Base-by-base conservation (phyloP, 2,113 vertebrate species). In the Alectura lathami region DNA sequence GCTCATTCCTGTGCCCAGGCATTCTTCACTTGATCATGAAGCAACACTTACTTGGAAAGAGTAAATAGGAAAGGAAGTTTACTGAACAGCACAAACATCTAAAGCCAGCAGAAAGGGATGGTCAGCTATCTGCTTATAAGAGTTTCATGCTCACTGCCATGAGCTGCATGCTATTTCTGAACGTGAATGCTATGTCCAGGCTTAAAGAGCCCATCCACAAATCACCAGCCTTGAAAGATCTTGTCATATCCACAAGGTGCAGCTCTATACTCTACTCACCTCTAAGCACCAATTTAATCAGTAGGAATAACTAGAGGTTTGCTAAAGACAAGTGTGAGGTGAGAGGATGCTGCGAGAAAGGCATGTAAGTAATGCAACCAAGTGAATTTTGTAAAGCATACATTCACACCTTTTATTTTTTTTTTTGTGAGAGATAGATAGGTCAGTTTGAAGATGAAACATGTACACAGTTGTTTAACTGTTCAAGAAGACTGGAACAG, bases 281-380 rank as follows among this genome's bases (percentile, higher is more conserved):
- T 77, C 77, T 76, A 93, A 91, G 84, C n/a, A 87, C 26, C 89
- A 83, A 89, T 80, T 96, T 77, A 74, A 94, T 83, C 93, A 59
- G 81, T 54, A 92, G 87, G 93, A 91, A 77, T 74, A 96, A 95
- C 91, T 80, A 92, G 89, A 91, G 87, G 82, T 92, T 94, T 93
- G 84, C 75, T 93, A 24, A 88, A 86, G 89, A 86, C 26, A 47
- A 96, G 91, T 89, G 54, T 74, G 94, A 97, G 72, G 79, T 74
- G 94, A 88, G 43, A 95, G 82, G 83, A 93, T n/a, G 81, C 89
- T 89, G 94, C 88, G 91, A 88, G 93, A 94, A 95, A 84, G 93
- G 82, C 83, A 91, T 0, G 0, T 42, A 89, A 92, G 93, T 69
- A 95, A 91, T 63, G 63, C 40, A 92, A 88, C 57, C 75, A 63